Conservation (phyloP, 2,888 invertebrate genomes). For the Tetranychus piercei region DNA sequence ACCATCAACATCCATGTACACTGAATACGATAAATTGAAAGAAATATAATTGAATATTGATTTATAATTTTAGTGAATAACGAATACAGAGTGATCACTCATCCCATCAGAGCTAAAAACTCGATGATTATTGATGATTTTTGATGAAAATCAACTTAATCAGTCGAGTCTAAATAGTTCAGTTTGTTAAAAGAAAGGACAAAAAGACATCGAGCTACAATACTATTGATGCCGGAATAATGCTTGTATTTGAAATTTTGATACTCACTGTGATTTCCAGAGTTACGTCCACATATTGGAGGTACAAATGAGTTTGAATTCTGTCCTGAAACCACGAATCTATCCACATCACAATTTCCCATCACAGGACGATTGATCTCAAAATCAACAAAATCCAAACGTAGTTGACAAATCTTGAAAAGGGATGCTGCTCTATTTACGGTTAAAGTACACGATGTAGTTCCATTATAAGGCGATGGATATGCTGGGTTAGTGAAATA, state of each 20-base stretch:
- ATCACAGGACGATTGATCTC: constrained; percentile 22
- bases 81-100: too few relatives aligned
- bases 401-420: constrained; percentile 24
- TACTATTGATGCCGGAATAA: background rate
- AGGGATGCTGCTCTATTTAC: constrained; percentile 21
- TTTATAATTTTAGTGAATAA: too few relatives aligned
- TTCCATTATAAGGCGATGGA: constrained; percentile 23
- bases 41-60: too few relatives aligned
- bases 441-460: constrained; percentile 22
- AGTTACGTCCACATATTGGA: constrained; percentile 25
- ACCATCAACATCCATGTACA: constrained; percentile 25
- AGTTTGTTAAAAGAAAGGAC: background rate
- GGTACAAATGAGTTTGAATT: constrained; percentile 24
- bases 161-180: too few relatives aligned
- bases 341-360: constrained; percentile 24
- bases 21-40: constrained; percentile 16
- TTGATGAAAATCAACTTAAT: too few relatives aligned
- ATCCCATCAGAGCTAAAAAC: too few relatives aligned
- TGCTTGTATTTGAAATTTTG: constrained; percentile 18
- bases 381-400: constrained; percentile 26
- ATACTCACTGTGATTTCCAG: constrained; percentile 22
- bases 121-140: too few relatives aligned
- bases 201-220: background rate
- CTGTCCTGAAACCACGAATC: constrained; percentile 22
- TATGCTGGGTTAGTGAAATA: constrained; percentile 54